These are phyloP conservation scores for Sericinus montela DNA, from an alignment of 2,888 invertebrate species.

Conservation along the genomic window DNA sequence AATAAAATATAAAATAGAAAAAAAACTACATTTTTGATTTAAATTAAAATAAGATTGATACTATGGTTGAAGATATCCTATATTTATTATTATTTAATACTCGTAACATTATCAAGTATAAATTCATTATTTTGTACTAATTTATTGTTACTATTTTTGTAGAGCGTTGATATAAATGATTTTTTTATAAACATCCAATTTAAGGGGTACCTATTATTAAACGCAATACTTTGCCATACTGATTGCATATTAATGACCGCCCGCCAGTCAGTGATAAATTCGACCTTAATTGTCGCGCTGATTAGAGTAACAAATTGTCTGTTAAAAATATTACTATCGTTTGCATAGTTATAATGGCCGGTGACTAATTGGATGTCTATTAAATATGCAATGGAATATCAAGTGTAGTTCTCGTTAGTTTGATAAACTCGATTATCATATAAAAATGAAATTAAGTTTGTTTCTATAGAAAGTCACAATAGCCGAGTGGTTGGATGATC, in stretches of 20 bases:
- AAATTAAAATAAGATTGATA: too few relatives aligned
- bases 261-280: conserved; percentile 48
- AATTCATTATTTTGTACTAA: too few relatives aligned
- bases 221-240: conserved; percentile 38
- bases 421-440: conserved; percentile 2
- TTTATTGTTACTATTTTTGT: too few relatives aligned
- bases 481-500: too few relatives aligned
- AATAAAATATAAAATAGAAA: too few relatives aligned
- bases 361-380: conserved; percentile 10
- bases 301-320: conserved; percentile 36
- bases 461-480: too few relatives aligned
- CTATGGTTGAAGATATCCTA: too few relatives aligned
- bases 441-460: too few relatives aligned
- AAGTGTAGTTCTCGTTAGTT: neutral
- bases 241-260: conserved; percentile 69
- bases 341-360: conserved; percentile 3
- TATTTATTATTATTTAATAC: too few relatives aligned
- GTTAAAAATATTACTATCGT: conserved; percentile 6
- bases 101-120: too few relatives aligned
- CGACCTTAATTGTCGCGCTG: conserved; percentile 47
- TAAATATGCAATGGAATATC: conserved; percentile 11
- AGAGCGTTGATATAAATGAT: neutral
- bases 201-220: conserved; percentile 15
- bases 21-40: too few relatives aligned
- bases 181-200: conserved; percentile 6